phyloP scores from a whole-genome alignment of 2,797 vertebrate genomes.

The Selene dorsalis region DNA sequence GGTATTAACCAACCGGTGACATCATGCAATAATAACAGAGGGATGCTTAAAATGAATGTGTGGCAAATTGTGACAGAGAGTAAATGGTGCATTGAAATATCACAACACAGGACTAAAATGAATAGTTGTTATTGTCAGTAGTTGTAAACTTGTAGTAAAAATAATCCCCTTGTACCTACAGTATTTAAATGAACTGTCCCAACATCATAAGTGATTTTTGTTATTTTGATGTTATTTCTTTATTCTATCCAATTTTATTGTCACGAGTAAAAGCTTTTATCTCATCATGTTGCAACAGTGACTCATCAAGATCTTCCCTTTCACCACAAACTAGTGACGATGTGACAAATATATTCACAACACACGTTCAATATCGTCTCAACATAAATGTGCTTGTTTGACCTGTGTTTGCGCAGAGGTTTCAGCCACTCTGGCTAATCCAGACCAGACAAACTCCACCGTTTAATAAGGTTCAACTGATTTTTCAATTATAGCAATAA shows the following conservation, averaged over 20 bases:
- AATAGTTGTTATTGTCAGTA: not conserved
- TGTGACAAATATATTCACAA: not conserved
- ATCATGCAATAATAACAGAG: not conserved
- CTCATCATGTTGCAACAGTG: not conserved
- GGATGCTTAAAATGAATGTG: not conserved
- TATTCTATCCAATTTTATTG: not conserved
- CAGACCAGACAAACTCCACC: not conserved
- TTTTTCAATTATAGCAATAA: not conserved
- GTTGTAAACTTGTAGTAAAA: not conserved
- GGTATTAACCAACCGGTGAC: not conserved
- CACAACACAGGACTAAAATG: fast-evolving
- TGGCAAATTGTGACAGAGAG: not conserved
- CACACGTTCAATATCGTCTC: not conserved
- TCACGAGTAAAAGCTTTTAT: too few relatives aligned
- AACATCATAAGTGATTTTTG: not conserved
- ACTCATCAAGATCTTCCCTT: not conserved
- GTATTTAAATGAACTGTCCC: too few relatives aligned
- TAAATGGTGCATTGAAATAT: not conserved
- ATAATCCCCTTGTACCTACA: not conserved
- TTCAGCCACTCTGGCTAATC: not conserved
- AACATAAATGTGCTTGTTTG: not conserved
- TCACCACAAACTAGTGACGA: not conserved
- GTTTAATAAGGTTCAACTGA: not conserved
- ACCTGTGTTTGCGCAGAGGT: not conserved
- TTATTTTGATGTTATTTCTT: not conserved